Evolutionary conservation across 2,113 vertebrate genomes (phyloP).

Genomic region (Ovis canadensis): DNA sequence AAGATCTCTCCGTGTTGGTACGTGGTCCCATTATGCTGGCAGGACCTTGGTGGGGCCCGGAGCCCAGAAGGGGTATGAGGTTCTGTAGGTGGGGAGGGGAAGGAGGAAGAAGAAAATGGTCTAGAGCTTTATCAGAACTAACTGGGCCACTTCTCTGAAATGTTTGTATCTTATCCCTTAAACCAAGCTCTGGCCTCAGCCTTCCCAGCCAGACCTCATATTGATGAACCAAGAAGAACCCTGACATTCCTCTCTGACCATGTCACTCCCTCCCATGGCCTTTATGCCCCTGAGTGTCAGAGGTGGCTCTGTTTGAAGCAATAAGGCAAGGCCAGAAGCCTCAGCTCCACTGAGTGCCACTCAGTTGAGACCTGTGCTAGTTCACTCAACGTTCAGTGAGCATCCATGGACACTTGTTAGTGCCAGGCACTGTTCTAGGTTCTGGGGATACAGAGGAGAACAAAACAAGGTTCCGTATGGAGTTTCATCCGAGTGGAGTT

Average conservation of each 20-base stretch:
- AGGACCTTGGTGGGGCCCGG: slow-evolving; percentile 84
- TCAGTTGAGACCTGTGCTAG: too few species aligned
- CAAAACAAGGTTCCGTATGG: background rate
- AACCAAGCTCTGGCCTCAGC: background rate
- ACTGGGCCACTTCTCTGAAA: background rate
- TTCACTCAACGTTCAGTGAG: background rate
- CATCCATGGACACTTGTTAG: background rate
- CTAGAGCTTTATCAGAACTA: background rate
- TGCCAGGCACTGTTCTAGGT: background rate
- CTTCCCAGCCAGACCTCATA: background rate
- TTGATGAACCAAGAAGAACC: background rate
- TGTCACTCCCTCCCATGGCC: background rate
- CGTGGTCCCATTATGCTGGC: slow-evolving; percentile 88
- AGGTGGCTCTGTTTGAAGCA: background rate
- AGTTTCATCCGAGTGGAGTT: background rate
- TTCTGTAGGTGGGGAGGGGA: slow-evolving; percentile 71
- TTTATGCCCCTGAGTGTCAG: background rate
- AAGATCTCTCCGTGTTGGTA: slow-evolving; percentile 93
- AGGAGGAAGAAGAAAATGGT: slow-evolving; percentile 6
- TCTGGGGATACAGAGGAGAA: background rate
- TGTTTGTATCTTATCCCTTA: background rate
- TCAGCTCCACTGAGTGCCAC: background rate
- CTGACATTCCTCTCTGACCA: background rate
- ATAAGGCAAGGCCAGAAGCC: background rate
- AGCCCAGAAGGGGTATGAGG: slow-evolving; percentile 87